Base-by-base conservation (phyloP, 2,888 invertebrate species). In the Agonopterix heracliana region DNA sequence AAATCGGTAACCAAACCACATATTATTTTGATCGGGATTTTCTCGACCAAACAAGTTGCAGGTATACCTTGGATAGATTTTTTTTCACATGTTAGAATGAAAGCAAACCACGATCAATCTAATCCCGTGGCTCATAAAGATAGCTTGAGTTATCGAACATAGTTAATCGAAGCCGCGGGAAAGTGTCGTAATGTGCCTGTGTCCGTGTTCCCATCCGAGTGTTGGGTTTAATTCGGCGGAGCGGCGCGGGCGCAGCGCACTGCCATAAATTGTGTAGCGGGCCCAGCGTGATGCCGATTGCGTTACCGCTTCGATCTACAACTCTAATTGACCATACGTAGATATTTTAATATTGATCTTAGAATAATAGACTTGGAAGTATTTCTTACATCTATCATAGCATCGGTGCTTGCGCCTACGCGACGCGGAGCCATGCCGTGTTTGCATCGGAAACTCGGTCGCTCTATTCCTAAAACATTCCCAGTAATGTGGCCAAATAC, bases 221-320 rank as follows among this genome's bases (percentile, higher is more conserved):
- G 51, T 14, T 44, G 54, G 54, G 64, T 70, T 26, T 74, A 71
- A 76, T 74, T 75, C 74, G 71, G 71, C 69, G 69, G 64, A 64
- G 60, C 65, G 53, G 60, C 52, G 52, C 59, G 58, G 63, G 64
- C 63, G 60, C 65, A 54, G 60, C 52, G 52, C 58, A 58, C 62
- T 56, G 63, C 58, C 65, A 71, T 79, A 79, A 79, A 78, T 78
- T 64, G 62, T 63, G 57, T 50, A 61, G 59, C 52, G 52, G 48
- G 61, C 78, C 52, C 83, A 77, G 83, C 84, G 69, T 81, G 83
- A 78, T 68, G 78, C 77, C 81, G 66, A 70, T 73, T 68, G 68
- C 68, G 9, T 9, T 34, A 14, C 40, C 34, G 42, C 10, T 13
- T 12, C 41, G 41, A 41, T 13, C 61, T 61, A 59, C 64, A 61